Evolutionary conservation across 2,797 vertebrate species (phyloP).

Genomic region (Aselliscus stoliczkanus): DNA sequence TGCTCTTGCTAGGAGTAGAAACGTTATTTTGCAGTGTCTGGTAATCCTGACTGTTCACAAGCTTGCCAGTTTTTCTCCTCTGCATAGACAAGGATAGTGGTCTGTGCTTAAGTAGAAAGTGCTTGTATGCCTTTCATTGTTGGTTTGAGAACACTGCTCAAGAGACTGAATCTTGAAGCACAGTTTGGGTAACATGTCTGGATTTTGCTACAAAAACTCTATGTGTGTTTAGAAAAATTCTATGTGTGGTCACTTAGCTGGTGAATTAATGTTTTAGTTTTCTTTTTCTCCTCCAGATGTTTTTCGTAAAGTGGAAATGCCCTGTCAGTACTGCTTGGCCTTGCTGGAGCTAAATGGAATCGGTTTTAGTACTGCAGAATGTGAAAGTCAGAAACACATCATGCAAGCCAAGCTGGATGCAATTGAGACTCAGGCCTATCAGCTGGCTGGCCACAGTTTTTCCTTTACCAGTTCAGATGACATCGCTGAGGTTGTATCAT

Average conservation of each 20-base stretch:
- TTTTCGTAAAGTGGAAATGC: slow-evolving; percentile 94
- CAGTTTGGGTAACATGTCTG: background rate
- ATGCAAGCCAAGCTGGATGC: slow-evolving; percentile 93
- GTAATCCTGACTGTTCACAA: background rate
- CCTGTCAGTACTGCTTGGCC: slow-evolving; percentile 92
- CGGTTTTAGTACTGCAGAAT: slow-evolving; percentile 92
- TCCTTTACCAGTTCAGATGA: slow-evolving; percentile 95
- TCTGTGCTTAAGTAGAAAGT: background rate
- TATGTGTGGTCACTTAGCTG: background rate
- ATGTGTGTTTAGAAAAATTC: background rate
- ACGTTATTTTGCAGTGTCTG: background rate
- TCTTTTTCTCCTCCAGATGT: slow-evolving; percentile 82
- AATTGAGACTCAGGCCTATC: slow-evolving; percentile 90
- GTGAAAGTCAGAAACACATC: slow-evolving; percentile 93
- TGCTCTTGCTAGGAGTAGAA: background rate
- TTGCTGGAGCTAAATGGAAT: slow-evolving; percentile 95
- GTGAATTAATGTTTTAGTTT: slow-evolving; percentile 8
- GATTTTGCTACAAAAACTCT: background rate
- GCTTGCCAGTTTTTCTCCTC: background rate
- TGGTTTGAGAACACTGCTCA: background rate
- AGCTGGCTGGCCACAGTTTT: slow-evolving; percentile 93
- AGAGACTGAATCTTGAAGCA: background rate
- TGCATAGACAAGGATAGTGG: background rate
- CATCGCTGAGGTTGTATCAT: slow-evolving; percentile 88
- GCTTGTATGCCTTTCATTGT: background rate